A percentile compares a stretch with the other conserved stretches of the same genome.
These are phyloP conservation scores for Atherix ibis DNA, from an alignment of 2,888 invertebrate species.

Conservation along the genomic window DNA sequence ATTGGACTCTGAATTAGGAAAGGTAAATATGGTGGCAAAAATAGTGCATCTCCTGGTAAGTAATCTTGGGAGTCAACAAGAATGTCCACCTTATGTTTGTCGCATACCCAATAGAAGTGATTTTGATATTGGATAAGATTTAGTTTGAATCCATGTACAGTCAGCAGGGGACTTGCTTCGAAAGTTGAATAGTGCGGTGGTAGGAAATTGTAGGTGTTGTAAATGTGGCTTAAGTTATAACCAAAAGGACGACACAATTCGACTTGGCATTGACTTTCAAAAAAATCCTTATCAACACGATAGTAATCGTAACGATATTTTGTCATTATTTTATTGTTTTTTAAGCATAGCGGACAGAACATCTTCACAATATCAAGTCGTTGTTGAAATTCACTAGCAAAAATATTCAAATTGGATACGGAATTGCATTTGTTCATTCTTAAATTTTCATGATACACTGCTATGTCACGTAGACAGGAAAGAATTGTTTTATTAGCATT, in stretches of 20 bases:
- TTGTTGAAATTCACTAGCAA: constrained; percentile 36
- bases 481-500: constrained; percentile 30
- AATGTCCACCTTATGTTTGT: constrained; percentile 3
- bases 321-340: constrained; percentile 17
- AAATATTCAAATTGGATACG: constrained; percentile 38
- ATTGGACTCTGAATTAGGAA: constrained; percentile 1
- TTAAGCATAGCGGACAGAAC: constrained; percentile 45
- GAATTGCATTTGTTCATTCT: constrained; percentile 35
- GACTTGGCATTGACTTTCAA: constrained; percentile 9
- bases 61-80: background rate
- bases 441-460: constrained; percentile 36
- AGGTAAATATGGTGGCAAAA: constrained; percentile 2
- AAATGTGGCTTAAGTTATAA: constrained; percentile 5
- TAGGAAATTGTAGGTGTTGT: background rate
- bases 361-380: constrained; percentile 37
- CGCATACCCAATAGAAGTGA: constrained; percentile 4
- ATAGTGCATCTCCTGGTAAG: background rate
- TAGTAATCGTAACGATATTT: constrained; percentile 11
- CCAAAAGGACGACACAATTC: constrained; percentile 11
- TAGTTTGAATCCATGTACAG: no score
- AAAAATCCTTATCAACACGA: constrained; percentile 10
- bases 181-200: background rate
- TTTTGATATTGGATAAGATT: constrained; percentile 2
- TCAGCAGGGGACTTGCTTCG: no score
- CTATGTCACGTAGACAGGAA: constrained; percentile 32